phyloP scores from a whole-genome alignment of 1,140 invertebrate species.

The Sarcophaga peregrina region DNA sequence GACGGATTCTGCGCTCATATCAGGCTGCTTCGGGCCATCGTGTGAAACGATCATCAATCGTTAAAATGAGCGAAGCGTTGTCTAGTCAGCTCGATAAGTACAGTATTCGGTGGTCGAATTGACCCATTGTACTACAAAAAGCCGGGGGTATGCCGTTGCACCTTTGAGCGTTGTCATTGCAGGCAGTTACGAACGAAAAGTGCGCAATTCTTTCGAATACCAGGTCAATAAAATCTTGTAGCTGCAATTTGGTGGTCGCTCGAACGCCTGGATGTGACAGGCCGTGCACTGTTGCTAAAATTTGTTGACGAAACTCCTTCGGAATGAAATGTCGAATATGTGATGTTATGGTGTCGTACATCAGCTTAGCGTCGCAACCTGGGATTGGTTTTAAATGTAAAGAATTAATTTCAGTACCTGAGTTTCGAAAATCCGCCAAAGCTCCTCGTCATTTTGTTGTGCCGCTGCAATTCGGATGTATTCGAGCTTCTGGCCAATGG shows the following conservation, averaged over 20 bases:
- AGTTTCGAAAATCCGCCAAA: too few species aligned
- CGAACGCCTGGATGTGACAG: slow-evolving; percentile 11
- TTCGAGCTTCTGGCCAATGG: too few species aligned
- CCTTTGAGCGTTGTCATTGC: too few species aligned
- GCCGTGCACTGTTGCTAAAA: neutral
- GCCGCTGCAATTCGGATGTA: too few species aligned
- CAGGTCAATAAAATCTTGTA: neutral
- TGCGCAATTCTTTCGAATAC: too few species aligned
- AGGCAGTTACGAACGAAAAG: neutral
- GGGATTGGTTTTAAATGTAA: neutral
- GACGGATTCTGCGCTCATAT: slow-evolving; percentile 50
- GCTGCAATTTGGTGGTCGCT: neutral
- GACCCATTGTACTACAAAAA: too few species aligned
- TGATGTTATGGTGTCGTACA: neutral
- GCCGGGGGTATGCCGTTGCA: too few species aligned
- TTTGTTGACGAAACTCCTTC: neutral
- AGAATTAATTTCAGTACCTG: neutral
- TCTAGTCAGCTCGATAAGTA: too few species aligned
- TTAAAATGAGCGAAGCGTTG: too few species aligned
- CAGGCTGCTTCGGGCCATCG: slow-evolving; percentile 47
- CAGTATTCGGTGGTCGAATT: too few species aligned
- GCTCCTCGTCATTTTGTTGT: too few species aligned
- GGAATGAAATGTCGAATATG: neutral
- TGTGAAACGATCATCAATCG: slow-evolving; percentile 27
- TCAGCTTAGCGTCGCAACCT: neutral